Conservation (phyloP, 2,888 invertebrate genomes). For the Cheiracanthium punctorium region DNA sequence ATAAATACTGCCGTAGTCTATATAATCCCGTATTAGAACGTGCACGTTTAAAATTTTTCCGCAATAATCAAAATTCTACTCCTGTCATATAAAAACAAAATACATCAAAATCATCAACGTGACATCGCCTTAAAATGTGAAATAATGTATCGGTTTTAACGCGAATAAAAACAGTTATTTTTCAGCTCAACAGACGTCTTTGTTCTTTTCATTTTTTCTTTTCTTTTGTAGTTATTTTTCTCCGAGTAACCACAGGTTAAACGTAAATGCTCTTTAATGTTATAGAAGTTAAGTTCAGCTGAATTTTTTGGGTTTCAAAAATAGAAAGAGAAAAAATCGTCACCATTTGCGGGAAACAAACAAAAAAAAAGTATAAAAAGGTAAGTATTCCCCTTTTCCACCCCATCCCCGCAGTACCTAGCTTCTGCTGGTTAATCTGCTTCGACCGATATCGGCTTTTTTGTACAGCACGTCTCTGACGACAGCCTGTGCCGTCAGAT, state of each 20-base stretch:
- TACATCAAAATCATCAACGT: no score
- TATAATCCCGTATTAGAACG: no score
- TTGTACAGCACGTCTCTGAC: slow-evolving; percentile 51
- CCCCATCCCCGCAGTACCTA: background rate
- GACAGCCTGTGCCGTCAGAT: slow-evolving; percentile 45
- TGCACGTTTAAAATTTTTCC: no score
- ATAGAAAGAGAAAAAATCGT: background rate
- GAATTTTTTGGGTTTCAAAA: background rate
- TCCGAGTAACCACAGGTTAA: background rate
- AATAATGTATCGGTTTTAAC: background rate
- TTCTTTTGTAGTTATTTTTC: background rate
- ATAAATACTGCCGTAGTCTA: no score
- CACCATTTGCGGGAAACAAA: slow-evolving; percentile 9
- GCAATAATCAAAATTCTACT: no score
- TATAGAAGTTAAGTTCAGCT: background rate
- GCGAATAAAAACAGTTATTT: background rate
- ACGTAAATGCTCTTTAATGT: slow-evolving; percentile 6
- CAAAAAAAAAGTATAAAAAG: slow-evolving; percentile 3
- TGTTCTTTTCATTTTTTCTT: background rate
- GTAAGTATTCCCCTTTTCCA: slow-evolving; percentile 15
- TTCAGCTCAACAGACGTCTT: background rate
- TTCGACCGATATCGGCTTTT: slow-evolving; percentile 36
- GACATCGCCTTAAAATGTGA: no score
- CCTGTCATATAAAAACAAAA: no score
- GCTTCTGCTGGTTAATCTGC: slow-evolving; percentile 9